A percentile compares a stretch with the other conserved stretches of the same genome.
Evolutionary conservation across 1,140 invertebrate species (phyloP).

Genomic region (Rhyzopertha dominica): DNA sequence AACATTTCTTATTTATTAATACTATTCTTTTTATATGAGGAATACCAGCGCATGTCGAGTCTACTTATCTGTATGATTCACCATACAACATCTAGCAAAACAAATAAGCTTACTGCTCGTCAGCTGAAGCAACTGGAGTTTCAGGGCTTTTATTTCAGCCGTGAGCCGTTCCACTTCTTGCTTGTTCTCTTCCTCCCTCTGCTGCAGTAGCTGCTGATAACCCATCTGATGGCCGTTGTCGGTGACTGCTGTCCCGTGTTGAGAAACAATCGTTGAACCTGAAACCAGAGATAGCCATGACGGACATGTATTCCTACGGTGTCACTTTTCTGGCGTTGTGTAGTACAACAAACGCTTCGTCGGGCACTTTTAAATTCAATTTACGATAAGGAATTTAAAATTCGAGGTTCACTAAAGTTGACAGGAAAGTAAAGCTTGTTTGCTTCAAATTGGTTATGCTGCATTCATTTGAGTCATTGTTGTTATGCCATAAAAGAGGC

Average conservation of each 20-base stretch:
- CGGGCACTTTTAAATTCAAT: neutral
- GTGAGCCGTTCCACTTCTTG: slow-evolving; percentile 56
- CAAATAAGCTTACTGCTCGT: slow-evolving; percentile 45
- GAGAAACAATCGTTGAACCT: slow-evolving; percentile 42
- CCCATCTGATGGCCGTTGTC: slow-evolving; percentile 33
- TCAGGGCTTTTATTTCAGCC: slow-evolving; percentile 55
- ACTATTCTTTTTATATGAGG: no score
- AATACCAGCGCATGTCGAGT: no score
- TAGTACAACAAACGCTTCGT: slow-evolving; percentile 1
- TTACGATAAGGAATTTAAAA: slow-evolving; percentile 5
- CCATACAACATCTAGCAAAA: no score
- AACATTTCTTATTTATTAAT: no score
- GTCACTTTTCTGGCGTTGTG: neutral
- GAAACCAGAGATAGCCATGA: slow-evolving; percentile 21
- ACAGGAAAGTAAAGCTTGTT: slow-evolving; percentile 9
- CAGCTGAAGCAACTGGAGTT: slow-evolving; percentile 55
- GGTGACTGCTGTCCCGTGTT: slow-evolving; percentile 33
- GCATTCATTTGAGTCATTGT: neutral
- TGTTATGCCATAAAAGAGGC: no score
- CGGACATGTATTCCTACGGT: neutral
- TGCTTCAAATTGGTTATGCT: neutral
- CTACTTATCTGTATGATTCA: no score
- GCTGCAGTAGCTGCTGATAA: slow-evolving; percentile 50
- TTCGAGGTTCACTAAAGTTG: slow-evolving; percentile 1
- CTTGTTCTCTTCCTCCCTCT: slow-evolving; percentile 54